These are phyloP conservation scores for Distichodus sexfasciatus DNA, from an alignment of 2,797 vertebrate species.

Conservation along the genomic window DNA sequence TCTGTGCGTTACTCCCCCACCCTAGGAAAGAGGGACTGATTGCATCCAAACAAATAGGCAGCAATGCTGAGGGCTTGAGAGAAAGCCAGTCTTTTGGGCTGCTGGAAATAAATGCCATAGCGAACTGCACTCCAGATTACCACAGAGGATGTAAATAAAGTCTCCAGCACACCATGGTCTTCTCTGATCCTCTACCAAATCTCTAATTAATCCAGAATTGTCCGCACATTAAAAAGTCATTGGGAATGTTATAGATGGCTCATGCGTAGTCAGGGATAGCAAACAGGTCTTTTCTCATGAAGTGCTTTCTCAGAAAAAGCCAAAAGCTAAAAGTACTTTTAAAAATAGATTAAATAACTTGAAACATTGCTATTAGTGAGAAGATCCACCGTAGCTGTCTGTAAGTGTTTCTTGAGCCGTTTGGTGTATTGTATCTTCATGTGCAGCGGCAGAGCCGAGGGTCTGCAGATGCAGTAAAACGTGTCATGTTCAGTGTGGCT, in stretches of 20 bases:
- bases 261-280: not conserved
- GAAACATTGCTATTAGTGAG: slow-evolving; percentile 17
- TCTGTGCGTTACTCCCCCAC: too few relatives aligned
- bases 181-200: not conserved
- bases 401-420: slow-evolving; percentile 1
- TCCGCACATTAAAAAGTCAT: slow-evolving; percentile 1
- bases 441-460: not conserved
- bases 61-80: slow-evolving; percentile 10
- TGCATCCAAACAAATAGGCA: slow-evolving; percentile 54
- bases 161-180: not conserved
- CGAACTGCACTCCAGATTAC: not conserved
- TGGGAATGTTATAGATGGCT: not conserved
- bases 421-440: not conserved
- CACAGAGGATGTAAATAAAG: not conserved
- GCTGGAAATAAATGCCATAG: not conserved
- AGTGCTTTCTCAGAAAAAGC: not conserved
- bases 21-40: too few relatives aligned
- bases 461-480: slow-evolving; percentile 54
- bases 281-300: not conserved
- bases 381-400: not conserved
- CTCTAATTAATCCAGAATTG: not conserved
- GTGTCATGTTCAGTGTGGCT: slow-evolving; percentile 52
- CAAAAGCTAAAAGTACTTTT: not conserved
- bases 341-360: slow-evolving; percentile 4
- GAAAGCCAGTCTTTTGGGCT: not conserved